Conservation (phyloP, 1,140 invertebrate genomes). For the Dreissena rostriformis region DNA sequence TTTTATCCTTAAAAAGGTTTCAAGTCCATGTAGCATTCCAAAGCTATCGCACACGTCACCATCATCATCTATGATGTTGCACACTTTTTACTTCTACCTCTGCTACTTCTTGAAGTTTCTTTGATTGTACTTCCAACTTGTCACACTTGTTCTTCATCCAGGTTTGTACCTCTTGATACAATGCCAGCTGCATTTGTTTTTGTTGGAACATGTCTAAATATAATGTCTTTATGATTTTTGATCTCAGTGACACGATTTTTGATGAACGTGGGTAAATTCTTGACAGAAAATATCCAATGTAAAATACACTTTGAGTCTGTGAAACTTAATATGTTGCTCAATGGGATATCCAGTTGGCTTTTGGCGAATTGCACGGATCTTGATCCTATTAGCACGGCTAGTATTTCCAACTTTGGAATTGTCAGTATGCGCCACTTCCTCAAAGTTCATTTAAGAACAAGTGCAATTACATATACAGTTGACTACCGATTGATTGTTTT, state of each 20-base stretch:
- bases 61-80: too few species aligned
- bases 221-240: conserved; percentile 1
- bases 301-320: conserved; percentile 7
- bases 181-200: background rate
- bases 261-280: background rate
- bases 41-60: too few species aligned
- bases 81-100: too few species aligned
- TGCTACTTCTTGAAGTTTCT: too few species aligned
- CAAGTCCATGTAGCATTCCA: too few species aligned
- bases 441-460: too few species aligned
- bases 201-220: background rate
- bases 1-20: too few species aligned
- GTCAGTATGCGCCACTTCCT: too few species aligned
- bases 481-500: too few species aligned
- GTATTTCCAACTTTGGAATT: background rate
- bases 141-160: too few species aligned
- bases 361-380: conserved; percentile 5
- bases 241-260: conserved; percentile 1
- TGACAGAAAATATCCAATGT: conserved; percentile 4
- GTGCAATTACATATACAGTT: too few species aligned
- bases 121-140: too few species aligned
- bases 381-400: background rate
- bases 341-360: background rate
- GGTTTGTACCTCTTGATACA: background rate
- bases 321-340: background rate